Conservation (phyloP, 2,113 vertebrate species). For the Poecile atricapillus region DNA sequence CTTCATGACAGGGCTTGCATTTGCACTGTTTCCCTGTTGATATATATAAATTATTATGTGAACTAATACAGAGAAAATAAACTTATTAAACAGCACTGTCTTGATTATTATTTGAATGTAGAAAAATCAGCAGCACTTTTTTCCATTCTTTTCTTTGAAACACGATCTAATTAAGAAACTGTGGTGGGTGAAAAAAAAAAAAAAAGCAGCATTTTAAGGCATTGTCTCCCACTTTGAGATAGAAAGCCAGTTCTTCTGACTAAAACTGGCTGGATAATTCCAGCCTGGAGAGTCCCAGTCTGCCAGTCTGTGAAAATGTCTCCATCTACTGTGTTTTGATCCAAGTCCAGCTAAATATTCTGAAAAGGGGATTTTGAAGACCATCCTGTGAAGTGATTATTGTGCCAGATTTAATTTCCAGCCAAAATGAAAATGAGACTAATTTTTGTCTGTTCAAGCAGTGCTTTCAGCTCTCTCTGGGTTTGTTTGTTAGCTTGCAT, state of each 20-base stretch:
- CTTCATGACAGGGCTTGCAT: background rate
- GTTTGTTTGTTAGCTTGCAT: background rate
- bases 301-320: slow-evolving; percentile 20
- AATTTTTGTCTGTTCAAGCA: background rate
- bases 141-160: slow-evolving; percentile 15
- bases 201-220: background rate
- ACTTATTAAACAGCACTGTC: background rate
- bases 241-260: slow-evolving; percentile 4
- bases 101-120: background rate
- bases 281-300: background rate
- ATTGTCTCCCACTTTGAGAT: slow-evolving; percentile 44
- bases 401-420: background rate
- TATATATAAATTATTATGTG: background rate
- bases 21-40: background rate
- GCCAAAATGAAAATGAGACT: background rate
- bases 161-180: background rate
- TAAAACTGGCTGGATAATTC: slow-evolving; percentile 7
- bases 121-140: slow-evolving; percentile 8
- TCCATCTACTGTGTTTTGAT: background rate
- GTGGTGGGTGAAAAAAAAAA: background rate
- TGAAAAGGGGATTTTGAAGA: background rate
- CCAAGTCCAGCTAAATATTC: background rate
- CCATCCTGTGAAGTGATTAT: background rate
- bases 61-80: background rate
- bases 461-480: background rate